Evolutionary conservation across 2,113 vertebrate genomes (phyloP), one percentile per base, ranked within the genome.

Genomic region (Megaleporinus macrocephalus): DNA sequence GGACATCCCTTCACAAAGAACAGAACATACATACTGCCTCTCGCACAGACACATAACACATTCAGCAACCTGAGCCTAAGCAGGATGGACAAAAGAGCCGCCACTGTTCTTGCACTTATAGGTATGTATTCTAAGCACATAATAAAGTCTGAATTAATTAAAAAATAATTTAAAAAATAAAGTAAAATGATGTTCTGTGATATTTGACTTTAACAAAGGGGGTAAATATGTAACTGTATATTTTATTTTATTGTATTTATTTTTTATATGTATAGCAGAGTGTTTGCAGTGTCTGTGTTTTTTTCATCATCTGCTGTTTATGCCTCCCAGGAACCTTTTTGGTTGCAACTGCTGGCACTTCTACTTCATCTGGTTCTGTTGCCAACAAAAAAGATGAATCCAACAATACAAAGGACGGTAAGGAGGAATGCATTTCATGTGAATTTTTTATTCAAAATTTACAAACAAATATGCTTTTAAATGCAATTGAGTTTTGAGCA

Each of bases 61-160:
- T 2, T 55, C 53, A 20, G 1, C n/a, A 20, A 18, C 4, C 53
- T 55, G 13, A 59, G 16, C 22, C n/a, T 61, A 55, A 62, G 27
- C 63, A 59, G 0, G 10, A 63, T 53, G 44, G 44, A 73, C 27
- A 80, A 73, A 36, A 73, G 51, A 27, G 53, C 5, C 6, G 27
- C 27, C 1, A 51, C 10, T 0, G 18, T 80, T 14, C 57, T 80
- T 33, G 16, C 44, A 47, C 1, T 80, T 5, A 12, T 65, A 11
- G 79, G 79, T 80, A 69, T 36, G 78, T 73, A 72, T 49, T 71
- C 18, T 76, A 76, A 26, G 3, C 27, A 33, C 53, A 2, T 41
- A 29, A 41, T 22, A 41, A 41, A 12, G 20, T n/a, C n/a, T n/a
- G n/a, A n/a, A n/a, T n/a, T n/a, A n/a, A n/a, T n/a, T n/a, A n/a